Evolutionary conservation across 2,113 vertebrate species (phyloP).

Genomic region (Oostethus manadensis): DNA sequence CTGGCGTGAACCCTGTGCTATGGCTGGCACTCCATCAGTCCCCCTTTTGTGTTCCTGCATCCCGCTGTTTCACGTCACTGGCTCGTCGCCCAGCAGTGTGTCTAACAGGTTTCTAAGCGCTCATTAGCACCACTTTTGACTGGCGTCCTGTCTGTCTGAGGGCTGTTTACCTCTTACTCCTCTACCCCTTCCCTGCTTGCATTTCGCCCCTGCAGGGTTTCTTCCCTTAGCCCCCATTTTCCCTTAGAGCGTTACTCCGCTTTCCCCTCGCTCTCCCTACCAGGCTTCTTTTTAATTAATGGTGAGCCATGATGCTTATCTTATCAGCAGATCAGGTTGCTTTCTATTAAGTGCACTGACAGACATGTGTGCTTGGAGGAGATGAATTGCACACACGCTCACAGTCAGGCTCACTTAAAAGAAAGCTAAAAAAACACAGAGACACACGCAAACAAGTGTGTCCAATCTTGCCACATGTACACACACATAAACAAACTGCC

Average conservation of each 20-base stretch:
- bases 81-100: constrained; percentile 28
- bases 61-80: constrained; percentile 36
- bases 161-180: constrained; percentile 28
- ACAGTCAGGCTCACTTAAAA: background rate
- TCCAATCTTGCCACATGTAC: constrained; percentile 40
- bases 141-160: constrained; percentile 45
- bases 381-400: constrained; percentile 38
- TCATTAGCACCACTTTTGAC: constrained; percentile 56
- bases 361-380: constrained; percentile 48
- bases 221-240: background rate
- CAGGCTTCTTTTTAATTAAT: constrained; percentile 71
- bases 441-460: constrained; percentile 22
- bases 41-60: constrained; percentile 21
- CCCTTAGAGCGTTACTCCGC: background rate
- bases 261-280: constrained; percentile 37
- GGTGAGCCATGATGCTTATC: constrained; percentile 65
- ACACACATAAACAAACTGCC: constrained; percentile 38
- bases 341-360: constrained; percentile 63
- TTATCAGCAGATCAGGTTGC: constrained; percentile 68
- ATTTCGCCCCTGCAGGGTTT: background rate
- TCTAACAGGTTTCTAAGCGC: constrained; percentile 30
- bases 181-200: constrained; percentile 19
- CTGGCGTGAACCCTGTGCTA: constrained; percentile 24
- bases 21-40: constrained; percentile 26
- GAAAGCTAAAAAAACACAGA: background rate